A percentile compares a stretch with the other conserved stretches of the same genome.
phyloP scores from a whole-genome alignment of 1,140 invertebrate genomes.

The Leucophenga varia region DNA sequence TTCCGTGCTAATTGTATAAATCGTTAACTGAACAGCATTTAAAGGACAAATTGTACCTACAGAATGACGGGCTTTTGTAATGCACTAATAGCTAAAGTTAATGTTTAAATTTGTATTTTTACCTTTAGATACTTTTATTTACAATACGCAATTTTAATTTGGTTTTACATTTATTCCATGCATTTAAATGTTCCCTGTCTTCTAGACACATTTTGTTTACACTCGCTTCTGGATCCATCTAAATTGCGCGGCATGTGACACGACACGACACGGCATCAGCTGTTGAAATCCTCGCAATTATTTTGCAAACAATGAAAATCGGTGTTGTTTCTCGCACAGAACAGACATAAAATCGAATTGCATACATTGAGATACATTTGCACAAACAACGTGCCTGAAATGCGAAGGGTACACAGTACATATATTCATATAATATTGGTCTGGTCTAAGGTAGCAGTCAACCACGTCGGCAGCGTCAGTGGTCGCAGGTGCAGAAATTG shows the following conservation, averaged over 20 bases:
- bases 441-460: no score
- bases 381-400: no score
- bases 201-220: background rate
- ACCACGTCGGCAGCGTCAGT: no score
- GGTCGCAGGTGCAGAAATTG: no score
- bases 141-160: constrained; percentile 6
- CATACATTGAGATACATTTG: constrained; percentile 4
- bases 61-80: background rate
- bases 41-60: background rate
- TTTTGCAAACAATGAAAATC: constrained; percentile 53
- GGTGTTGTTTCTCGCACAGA: constrained; percentile 51
- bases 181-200: constrained; percentile 2
- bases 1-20: constrained; percentile 56
- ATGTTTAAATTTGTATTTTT: background rate
- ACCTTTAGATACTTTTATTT: background rate
- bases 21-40: constrained; percentile 33
- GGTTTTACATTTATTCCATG: background rate
- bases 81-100: background rate
- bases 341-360: constrained; percentile 54
- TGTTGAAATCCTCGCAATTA: constrained; percentile 45
- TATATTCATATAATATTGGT: no score
- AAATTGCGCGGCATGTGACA: no score
- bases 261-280: constrained; percentile 30
- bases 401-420: no score
- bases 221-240: background rate